phyloP scores from a whole-genome alignment of 92 coral and sea anemone genomes.

The Porites lobata region DNA sequence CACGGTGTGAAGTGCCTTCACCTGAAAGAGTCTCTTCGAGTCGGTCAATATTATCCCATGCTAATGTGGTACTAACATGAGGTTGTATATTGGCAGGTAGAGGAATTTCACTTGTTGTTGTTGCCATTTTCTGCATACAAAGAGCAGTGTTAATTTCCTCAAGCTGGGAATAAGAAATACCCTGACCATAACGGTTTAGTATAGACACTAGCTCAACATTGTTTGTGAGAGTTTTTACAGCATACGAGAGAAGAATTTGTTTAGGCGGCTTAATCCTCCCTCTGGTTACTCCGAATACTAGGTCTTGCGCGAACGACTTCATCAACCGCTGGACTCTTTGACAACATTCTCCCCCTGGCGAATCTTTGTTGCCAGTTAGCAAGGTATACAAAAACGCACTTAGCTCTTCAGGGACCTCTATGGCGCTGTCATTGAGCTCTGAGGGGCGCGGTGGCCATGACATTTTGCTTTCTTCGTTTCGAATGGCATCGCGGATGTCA shows the following conservation, averaged over 20 bases:
- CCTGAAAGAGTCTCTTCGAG: conserved; percentile 71
- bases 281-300: conserved; percentile 31
- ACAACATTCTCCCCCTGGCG: conserved; percentile 3
- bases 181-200: conserved; percentile 45
- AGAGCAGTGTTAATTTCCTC: conserved; percentile 73
- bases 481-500: conserved; percentile 54
- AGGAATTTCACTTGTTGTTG: conserved; percentile 38
- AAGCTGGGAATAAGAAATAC: conserved; percentile 58
- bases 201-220: conserved; percentile 49
- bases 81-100: conserved; percentile 64
- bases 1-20: conserved; percentile 53
- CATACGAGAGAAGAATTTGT: conserved; percentile 47
- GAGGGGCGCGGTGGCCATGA: conserved; percentile 61
- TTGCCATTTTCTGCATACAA: conserved; percentile 60
- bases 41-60: conserved; percentile 71
- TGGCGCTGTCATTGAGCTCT: conserved; percentile 28
- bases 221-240: conserved; percentile 22
- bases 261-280: conserved; percentile 49
- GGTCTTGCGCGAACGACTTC: conserved; percentile 41
- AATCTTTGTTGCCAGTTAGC: conserved; percentile 32
- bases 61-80: conserved; percentile 45
- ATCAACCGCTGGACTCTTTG: conserved; percentile 39
- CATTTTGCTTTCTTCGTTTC: conserved; percentile 47
- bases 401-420: conserved; percentile 16
- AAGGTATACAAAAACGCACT: conserved; percentile 28